These are phyloP conservation scores for Subacronicta megacephala DNA, from an alignment of 2,888 invertebrate species.

Conservation along the genomic window DNA sequence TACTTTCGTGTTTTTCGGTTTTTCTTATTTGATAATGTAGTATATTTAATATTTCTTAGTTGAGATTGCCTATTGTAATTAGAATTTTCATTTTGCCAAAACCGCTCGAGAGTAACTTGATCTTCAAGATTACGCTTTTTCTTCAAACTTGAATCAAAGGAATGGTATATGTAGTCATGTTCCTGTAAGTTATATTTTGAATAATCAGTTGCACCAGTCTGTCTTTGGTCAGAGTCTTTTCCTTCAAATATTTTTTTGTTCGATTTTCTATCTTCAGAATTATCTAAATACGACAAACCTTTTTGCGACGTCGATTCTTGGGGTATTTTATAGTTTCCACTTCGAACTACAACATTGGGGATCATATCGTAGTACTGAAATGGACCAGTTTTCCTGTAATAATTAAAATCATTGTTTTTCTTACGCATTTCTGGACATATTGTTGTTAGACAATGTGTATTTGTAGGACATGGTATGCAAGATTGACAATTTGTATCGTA, in stretches of 20 bases:
- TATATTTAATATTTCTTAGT: slow-evolving; percentile 75
- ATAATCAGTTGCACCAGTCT: slow-evolving; percentile 49
- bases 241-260: slow-evolving; percentile 39
- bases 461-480: slow-evolving; percentile 25
- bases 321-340: slow-evolving; percentile 56
- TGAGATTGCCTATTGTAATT: slow-evolving; percentile 61
- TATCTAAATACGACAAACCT: slow-evolving; percentile 35
- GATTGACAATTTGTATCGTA: slow-evolving; percentile 56
- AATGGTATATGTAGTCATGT: slow-evolving; percentile 61
- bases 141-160: slow-evolving; percentile 70
- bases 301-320: slow-evolving; percentile 33
- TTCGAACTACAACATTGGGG: slow-evolving; percentile 66
- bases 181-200: slow-evolving; percentile 53
- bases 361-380: slow-evolving; percentile 68
- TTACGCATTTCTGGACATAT: slow-evolving; percentile 49
- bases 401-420: slow-evolving; percentile 49
- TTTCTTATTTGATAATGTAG: slow-evolving; percentile 69
- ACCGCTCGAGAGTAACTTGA: slow-evolving; percentile 67
- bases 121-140: slow-evolving; percentile 68
- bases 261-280: slow-evolving; percentile 37
- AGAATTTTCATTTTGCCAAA: slow-evolving; percentile 77
- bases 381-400: slow-evolving; percentile 52
- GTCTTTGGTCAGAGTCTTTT: slow-evolving; percentile 53
- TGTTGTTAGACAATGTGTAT: slow-evolving; percentile 28
- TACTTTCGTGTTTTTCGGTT: slow-evolving; percentile 62